Percentiles rank a stretch among this genome's conserved stretches.
These are phyloP conservation scores for Serilophus lunatus DNA, from an alignment of 2,113 vertebrate species.

Conservation along the genomic window DNA sequence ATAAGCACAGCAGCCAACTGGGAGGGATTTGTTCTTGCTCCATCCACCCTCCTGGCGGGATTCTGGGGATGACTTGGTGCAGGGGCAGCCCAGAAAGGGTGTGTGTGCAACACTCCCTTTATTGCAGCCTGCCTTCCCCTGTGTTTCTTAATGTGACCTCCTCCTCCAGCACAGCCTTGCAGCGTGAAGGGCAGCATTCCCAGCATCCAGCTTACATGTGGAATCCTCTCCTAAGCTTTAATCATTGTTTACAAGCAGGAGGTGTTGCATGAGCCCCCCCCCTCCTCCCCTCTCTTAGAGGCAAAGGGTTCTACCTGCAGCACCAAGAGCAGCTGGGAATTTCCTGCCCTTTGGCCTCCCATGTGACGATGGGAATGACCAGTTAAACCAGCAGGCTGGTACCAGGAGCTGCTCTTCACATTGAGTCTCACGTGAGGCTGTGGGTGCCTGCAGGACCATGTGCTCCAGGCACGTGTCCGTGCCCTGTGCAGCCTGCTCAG, in stretches of 20 bases:
- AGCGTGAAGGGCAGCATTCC: background rate
- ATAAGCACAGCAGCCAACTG: background rate
- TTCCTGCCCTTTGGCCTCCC: background rate
- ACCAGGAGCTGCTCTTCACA: background rate
- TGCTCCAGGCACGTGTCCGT: conserved; percentile 62
- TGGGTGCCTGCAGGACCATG: conserved; percentile 11
- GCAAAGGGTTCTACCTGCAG: background rate
- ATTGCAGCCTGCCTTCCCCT: conserved; percentile 1
- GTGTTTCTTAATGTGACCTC: background rate
- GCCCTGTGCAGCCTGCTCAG: conserved; percentile 57
- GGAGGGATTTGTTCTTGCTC: background rate
- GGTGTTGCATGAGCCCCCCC: background rate
- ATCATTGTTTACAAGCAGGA: conserved; percentile 1
- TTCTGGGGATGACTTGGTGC: background rate
- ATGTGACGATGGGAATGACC: background rate
- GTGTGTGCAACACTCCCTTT: background rate
- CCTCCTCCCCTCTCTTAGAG: background rate
- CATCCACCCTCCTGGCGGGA: background rate
- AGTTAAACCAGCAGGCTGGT: background rate
- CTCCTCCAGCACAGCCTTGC: background rate
- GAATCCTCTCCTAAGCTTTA: background rate
- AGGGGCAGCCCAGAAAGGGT: background rate
- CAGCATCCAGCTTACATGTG: background rate
- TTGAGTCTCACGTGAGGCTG: conserved; percentile 40
- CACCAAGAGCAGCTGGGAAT: background rate